Conservation (phyloP, 2,113 vertebrate genomes). For the Tragelaphus imberbis region DNA sequence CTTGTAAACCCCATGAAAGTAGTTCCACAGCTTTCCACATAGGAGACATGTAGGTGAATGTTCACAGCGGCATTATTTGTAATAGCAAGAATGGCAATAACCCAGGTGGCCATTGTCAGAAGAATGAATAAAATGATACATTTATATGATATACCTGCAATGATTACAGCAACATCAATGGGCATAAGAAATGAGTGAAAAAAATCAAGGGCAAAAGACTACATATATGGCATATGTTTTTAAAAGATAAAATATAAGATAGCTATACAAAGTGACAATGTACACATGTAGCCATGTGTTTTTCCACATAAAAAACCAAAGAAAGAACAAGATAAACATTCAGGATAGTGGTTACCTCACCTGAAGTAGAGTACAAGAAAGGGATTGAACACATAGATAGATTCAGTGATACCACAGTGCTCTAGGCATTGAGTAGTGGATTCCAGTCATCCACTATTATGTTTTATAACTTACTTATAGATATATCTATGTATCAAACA, state of each 20-base stretch:
- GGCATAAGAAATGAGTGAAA: background rate
- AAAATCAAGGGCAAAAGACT: background rate
- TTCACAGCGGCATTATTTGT: background rate
- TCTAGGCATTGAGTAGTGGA: background rate
- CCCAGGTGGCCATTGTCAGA: background rate
- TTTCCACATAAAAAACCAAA: background rate
- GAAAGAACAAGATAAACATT: background rate
- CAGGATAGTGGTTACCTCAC: background rate
- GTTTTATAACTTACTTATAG: background rate
- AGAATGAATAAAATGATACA: background rate
- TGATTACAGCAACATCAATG: background rate
- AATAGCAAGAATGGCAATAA: background rate
- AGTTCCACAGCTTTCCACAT: background rate
- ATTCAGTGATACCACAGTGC: background rate
- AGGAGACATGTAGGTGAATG: background rate
- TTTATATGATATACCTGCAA: background rate
- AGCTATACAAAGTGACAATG: background rate
- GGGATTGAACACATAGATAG: background rate
- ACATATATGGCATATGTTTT: background rate
- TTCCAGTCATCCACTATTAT: background rate
- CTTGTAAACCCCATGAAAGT: background rate
- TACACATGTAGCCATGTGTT: background rate
- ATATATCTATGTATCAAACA: background rate
- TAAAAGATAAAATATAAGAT: background rate
- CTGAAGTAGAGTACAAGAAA: background rate